Conservation (phyloP, 2,888 invertebrate genomes). For the Thecophora atra region DNA sequence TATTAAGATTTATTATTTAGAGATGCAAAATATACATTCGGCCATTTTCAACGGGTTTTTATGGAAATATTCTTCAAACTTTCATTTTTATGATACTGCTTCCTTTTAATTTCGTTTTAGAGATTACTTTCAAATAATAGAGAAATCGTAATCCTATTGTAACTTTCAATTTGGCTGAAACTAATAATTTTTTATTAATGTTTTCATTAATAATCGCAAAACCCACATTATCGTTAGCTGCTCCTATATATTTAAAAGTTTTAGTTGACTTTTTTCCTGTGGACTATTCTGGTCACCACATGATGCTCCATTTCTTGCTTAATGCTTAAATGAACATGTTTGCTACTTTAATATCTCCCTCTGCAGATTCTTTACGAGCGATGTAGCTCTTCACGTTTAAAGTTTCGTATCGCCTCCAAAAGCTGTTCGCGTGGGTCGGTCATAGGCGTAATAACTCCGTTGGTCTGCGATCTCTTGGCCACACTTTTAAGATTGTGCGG, state of each 20-base stretch:
- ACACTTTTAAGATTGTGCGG: slow-evolving; percentile 41
- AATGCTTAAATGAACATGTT: background rate
- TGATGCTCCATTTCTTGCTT: background rate
- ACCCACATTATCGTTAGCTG: background rate
- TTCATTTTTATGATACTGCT: slow-evolving; percentile 16
- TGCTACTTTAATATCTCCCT: background rate
- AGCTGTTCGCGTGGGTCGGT: slow-evolving; percentile 74
- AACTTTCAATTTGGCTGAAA: slow-evolving; percentile 20
- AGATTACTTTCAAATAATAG: slow-evolving; percentile 6
- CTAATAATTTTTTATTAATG: background rate
- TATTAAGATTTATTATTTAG: slow-evolving; percentile 21
- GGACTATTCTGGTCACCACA: background rate
- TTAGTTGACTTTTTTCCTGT: background rate
- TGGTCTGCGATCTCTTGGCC: slow-evolving; percentile 43
- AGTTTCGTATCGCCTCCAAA: slow-evolving; percentile 76
- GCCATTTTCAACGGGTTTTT: slow-evolving; percentile 14
- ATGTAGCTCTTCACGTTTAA: slow-evolving; percentile 67
- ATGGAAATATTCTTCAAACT: background rate
- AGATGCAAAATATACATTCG: slow-evolving; percentile 14
- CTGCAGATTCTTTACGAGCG: slow-evolving; percentile 46
- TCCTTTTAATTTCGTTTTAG: slow-evolving; percentile 8
- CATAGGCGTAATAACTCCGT: slow-evolving; percentile 41
- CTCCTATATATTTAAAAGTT: background rate
- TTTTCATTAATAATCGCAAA: background rate
- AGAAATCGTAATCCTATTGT: background rate